Base-by-base conservation (phyloP, 2,113 vertebrate genomes). In the Mustela nigripes region DNA sequence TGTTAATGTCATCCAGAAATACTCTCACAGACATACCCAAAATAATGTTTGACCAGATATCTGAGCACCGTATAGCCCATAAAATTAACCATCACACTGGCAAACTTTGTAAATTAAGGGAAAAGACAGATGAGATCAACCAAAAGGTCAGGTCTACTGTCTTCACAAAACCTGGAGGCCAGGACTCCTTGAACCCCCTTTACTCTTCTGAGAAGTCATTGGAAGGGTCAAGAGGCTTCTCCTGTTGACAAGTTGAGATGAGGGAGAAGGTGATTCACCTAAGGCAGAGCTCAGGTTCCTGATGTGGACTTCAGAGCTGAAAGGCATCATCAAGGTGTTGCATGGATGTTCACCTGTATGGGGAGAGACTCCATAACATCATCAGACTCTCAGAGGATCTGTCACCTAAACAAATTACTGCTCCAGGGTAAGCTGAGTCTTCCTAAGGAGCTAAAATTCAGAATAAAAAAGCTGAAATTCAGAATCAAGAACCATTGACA, bases 1-100 rank as follows among this genome's bases (percentile, higher is more conserved):
- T 62, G 26, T 95, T 93, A 86, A 45, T 81, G 8, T 93, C 89
- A 53, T 48, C 50, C 80, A 86, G 42, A 86, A 95, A 45, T 10
- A 86, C 56, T 53, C 31, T 67, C 60, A 56, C 56, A 89, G 48
- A 31, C 24, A 42, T 9, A 80, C 26, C 48, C 39, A 62, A 85
- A 31, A 79, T 79, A 67, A 26, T 45, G 33, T 39, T 50, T 79
- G 60, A 33, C 39, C 50, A 71, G 60, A 26, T 63, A 26, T 21
- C 78, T 28, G 12, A 53, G 67, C 9, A 42, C 1, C 33, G 31
- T 15, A 0, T 39, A 39, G 69, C n/a, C 56, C 10, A 45, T 45
- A 33, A 56, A 56, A 81, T 39, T 74, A 65, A 71, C 8, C 58
- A 58, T 65, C 91, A 60, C n/a, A 82, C 28, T 83, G 39, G 50